phyloP scores from a whole-genome alignment of 2,888 invertebrate species.

The Dyspetes luteomarginatus region DNA sequence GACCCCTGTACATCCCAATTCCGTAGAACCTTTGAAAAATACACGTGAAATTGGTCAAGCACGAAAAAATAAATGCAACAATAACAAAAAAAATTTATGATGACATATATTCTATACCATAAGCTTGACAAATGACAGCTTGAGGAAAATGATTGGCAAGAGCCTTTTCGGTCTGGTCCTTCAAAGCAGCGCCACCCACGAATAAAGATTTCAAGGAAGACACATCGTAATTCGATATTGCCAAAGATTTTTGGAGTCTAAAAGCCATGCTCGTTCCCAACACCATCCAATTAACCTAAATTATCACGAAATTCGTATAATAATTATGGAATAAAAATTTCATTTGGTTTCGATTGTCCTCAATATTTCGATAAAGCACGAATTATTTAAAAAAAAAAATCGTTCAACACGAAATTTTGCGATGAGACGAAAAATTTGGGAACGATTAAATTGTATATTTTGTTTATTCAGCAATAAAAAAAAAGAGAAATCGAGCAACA shows the following conservation, averaged over 20 bases:
- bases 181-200: conserved; percentile 66
- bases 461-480: no score
- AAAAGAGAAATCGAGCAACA: no score
- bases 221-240: conserved; percentile 64
- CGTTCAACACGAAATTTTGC: no score
- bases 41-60: not conserved
- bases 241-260: conserved; percentile 62
- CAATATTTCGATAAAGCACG: no score
- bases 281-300: conserved; percentile 67
- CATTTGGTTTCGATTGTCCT: no score
- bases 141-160: conserved; percentile 66
- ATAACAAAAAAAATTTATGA: not conserved
- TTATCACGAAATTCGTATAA: no score
- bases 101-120: conserved; percentile 65
- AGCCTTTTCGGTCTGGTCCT: conserved; percentile 56
- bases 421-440: no score
- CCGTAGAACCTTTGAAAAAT: conserved; percentile 44
- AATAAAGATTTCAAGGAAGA: conserved; percentile 57
- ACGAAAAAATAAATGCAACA: not conserved
- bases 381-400: no score
- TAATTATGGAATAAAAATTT: no score
- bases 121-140: conserved; percentile 67
- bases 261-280: conserved; percentile 64
- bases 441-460: no score
- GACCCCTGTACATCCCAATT: conserved; percentile 26